Evolutionary conservation across 2,888 invertebrate species (phyloP).

Genomic region (Steinernema carpocapsae): DNA sequence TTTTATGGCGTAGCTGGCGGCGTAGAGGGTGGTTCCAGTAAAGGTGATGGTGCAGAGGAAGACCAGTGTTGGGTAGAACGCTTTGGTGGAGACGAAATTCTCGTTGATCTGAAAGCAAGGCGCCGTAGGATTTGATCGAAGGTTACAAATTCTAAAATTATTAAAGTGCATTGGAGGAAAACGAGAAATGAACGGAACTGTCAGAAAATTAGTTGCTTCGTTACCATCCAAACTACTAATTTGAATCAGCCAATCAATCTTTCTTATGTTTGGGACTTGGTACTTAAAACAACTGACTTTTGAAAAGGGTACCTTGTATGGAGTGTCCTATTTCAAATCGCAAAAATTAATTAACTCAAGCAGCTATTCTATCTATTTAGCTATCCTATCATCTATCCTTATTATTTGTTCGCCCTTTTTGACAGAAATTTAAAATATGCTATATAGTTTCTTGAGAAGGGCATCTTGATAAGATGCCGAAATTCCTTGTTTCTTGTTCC

Average conservation of each 20-base stretch:
- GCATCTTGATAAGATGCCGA: no score
- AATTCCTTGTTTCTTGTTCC: no score
- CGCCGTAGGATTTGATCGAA: neutral
- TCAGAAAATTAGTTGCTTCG: no score
- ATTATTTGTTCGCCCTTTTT: no score
- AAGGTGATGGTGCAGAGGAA: conserved; percentile 10
- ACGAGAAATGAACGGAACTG: no score
- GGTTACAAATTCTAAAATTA: neutral
- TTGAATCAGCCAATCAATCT: neutral
- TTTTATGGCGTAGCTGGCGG: neutral
- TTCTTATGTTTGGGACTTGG: neutral
- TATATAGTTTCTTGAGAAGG: no score
- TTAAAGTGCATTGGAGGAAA: neutral
- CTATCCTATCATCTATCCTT: no score
- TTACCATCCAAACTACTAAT: neutral
- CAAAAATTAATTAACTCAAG: no score
- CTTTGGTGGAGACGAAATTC: conserved; percentile 18
- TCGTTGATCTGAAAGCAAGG: conserved; percentile 12
- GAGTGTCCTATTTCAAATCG: neutral
- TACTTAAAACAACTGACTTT: neutral
- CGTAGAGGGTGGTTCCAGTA: conserved; percentile 22
- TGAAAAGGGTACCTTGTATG: neutral
- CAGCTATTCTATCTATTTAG: no score
- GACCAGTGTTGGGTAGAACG: conserved; percentile 18
- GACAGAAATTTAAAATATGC: no score